A percentile compares a stretch with the other conserved stretches of the same genome.
These are phyloP conservation scores for Steinernema hermaphroditum DNA, from an alignment of 2,888 invertebrate genomes.

Conservation along the genomic window DNA sequence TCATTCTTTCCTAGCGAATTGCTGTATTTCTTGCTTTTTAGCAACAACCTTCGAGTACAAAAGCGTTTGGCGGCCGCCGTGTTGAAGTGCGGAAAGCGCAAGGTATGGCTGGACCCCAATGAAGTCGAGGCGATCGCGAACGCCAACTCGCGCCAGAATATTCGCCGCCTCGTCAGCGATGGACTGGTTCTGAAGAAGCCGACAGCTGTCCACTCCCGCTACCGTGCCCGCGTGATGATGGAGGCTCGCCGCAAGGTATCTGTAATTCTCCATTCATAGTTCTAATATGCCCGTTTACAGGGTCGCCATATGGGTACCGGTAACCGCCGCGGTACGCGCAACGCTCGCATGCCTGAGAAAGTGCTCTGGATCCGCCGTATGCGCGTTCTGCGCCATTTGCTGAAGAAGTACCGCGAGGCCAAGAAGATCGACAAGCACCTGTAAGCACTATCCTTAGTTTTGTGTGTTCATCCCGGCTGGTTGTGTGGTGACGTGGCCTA, in stretches of 20 bases:
- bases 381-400: constrained; percentile 88
- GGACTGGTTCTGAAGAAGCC: constrained; percentile 99
- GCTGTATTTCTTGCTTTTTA: constrained; percentile 33
- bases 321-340: constrained; percentile 98
- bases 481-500: too few relatives aligned
- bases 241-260: constrained; percentile 85
- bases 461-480: too few relatives aligned
- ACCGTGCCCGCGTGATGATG: constrained; percentile 93
- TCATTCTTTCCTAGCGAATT: too few relatives aligned
- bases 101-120: constrained; percentile 99
- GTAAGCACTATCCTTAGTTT: constrained; percentile 62
- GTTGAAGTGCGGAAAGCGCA: constrained; percentile 97
- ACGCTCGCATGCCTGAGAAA: constrained; percentile 98
- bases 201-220: constrained; percentile 96
- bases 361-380: constrained; percentile 88
- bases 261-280: too few relatives aligned
- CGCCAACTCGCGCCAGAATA: constrained; percentile 87
- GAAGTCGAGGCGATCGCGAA: constrained; percentile 99
- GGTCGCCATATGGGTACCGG: constrained; percentile 98
- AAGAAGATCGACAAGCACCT: constrained; percentile 98
- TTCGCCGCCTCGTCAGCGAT: constrained; percentile 97
- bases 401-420: constrained; percentile 88
- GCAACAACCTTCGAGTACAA: constrained; percentile 83
- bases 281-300: constrained; percentile 51
- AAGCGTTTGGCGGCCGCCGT: constrained; percentile 99